Conservation (phyloP, 2,888 invertebrate species). For the Hanleya hanleyi region DNA sequence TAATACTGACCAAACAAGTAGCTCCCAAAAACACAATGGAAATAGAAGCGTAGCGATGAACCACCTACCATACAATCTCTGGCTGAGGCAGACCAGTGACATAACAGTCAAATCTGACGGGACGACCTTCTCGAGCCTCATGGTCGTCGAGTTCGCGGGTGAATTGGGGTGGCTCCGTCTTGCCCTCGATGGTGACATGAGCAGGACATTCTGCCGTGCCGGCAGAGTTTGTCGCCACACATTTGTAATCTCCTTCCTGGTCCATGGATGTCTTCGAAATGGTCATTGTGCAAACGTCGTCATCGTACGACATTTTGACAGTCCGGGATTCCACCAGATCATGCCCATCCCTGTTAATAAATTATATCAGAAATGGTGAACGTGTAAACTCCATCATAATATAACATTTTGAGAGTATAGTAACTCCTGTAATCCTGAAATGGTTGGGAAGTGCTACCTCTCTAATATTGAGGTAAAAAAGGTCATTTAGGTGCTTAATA, state of each 20-base stretch:
- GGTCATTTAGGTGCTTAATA: too few species aligned
- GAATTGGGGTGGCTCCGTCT: constrained; percentile 65
- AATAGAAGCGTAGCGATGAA: too few species aligned
- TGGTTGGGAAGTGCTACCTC: too few species aligned
- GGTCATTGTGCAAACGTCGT: constrained; percentile 60
- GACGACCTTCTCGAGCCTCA: constrained; percentile 67
- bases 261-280: constrained; percentile 58
- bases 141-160: constrained; percentile 60
- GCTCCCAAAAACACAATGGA: too few species aligned
- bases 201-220: constrained; percentile 82
- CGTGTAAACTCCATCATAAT: too few species aligned
- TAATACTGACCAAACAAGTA: too few species aligned
- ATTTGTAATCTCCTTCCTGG: constrained; percentile 89
- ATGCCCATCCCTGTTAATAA: constrained; percentile 36
- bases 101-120: constrained; percentile 74
- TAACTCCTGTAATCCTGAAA: too few species aligned
- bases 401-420: too few species aligned
- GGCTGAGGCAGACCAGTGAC: constrained; percentile 93
- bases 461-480: too few species aligned
- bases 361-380: too few species aligned
- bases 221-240: constrained; percentile 90
- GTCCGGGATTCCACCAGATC: constrained; percentile 78
- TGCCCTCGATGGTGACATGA: constrained; percentile 87
- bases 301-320: constrained; percentile 82
- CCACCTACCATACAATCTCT: constrained; percentile 87